Evolutionary conservation across 2,113 vertebrate genomes (phyloP).

Genomic region (Paedocypris sp.): DNA sequence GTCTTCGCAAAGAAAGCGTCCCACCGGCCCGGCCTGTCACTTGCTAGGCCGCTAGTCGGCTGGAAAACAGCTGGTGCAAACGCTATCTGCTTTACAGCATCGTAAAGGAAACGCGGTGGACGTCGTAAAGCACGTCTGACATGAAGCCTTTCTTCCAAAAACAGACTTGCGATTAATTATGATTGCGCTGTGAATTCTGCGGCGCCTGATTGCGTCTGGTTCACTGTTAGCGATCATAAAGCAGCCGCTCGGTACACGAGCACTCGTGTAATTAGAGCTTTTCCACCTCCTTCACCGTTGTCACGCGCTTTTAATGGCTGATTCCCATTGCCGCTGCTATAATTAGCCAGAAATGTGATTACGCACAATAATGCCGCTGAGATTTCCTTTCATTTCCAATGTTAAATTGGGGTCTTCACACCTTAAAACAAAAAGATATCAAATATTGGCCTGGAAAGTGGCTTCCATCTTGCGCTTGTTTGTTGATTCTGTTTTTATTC

Average conservation of each 20-base stretch:
- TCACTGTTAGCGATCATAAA: conserved; percentile 38
- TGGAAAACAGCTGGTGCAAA: background rate
- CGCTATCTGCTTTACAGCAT: background rate
- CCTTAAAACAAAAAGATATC: conserved; percentile 42
- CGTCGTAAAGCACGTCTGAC: background rate
- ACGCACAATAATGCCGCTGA: conserved; percentile 48
- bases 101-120: background rate
- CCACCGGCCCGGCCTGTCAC: background rate
- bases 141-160: conserved; percentile 11
- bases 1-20: background rate
- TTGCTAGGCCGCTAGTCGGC: background rate
- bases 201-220: conserved; percentile 21
- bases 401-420: conserved; percentile 50
- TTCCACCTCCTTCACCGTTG: conserved; percentile 36
- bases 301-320: conserved; percentile 47
- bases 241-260: conserved; percentile 41
- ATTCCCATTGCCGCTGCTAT: conserved; percentile 44
- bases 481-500: background rate
- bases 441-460: background rate
- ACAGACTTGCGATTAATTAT: conserved; percentile 47
- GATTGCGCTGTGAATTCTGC: conserved; percentile 31
- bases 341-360: conserved; percentile 63
- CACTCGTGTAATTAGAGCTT: conserved; percentile 54
- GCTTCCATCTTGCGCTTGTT: background rate
- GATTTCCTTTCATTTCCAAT: conserved; percentile 50